Base-by-base conservation (phyloP, 2,888 invertebrate species). In the Bursaphelenchus okinawaensis region DNA sequence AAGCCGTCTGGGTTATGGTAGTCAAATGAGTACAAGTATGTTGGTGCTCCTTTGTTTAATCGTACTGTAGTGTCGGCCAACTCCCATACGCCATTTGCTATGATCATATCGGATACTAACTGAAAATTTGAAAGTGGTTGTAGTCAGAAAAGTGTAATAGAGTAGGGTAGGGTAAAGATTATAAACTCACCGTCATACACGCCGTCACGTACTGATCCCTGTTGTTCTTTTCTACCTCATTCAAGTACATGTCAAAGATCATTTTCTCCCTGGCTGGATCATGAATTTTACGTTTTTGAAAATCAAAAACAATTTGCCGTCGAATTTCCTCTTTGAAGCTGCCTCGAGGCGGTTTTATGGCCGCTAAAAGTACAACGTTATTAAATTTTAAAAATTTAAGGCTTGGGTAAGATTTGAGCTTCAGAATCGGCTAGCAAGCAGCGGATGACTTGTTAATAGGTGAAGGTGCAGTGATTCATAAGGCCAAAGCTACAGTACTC, bases 11-110 rank as follows among this genome's bases (percentile, higher is more conserved):
- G 71, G 63, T 75, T 74, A 54, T 28, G 70, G 51, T 74, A 75
- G 51, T 76, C 76, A 55, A 77, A 77, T 3, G 70, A 72, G 63
- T 75, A 77, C 24, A 73, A 67, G 57, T 70, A 77, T 22, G 74
- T 65, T 0, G 74, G 20, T 51, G 51, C 16, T 61, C 52, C 67
- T 51, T 62, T 31, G 19, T 54, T 12, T 40, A 40, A 40, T n/a
- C 40, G 12, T 12, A 40, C 40, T 16, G 40, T n/a, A n/a, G 40
- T 40, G 23, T 73, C 71, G 7, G 69, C 69, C 28, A 58, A 57
- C 20, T 61, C 57, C 70, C 71, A 69, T 4, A 67, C 63, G 12
- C 69, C 69, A 59, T 72, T 69, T 26, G 31, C 52, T 23, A 69
- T 69, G 24, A 64, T 50, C 16, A 72, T 51, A 22, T 69, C 69